Conservation (phyloP, 2,888 invertebrate genomes). For the Gordius sp. region DNA sequence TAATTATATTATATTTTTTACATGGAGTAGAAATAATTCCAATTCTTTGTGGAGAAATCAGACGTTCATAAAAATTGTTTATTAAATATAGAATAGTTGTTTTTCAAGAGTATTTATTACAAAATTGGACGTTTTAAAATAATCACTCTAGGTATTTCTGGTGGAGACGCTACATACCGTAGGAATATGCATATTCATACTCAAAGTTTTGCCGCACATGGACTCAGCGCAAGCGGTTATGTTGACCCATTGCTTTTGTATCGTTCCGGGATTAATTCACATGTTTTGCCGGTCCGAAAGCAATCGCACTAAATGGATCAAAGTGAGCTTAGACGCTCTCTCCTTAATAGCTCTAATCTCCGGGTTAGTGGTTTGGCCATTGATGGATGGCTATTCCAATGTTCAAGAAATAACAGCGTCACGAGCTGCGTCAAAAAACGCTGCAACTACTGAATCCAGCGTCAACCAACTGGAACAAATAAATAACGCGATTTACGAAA, state of each 20-base stretch:
- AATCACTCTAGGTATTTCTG: conserved; percentile 36
- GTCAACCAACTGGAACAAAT: too few species aligned
- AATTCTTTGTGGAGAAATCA: neutral
- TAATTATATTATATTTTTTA: too few species aligned
- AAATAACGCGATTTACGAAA: too few species aligned
- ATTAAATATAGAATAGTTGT: neutral
- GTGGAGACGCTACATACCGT: conserved; percentile 64
- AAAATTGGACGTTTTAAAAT: neutral
- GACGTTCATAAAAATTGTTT: neutral
- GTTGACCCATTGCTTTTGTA: conserved; percentile 76
- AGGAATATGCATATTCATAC: conserved; percentile 58
- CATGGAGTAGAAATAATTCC: too few species aligned
- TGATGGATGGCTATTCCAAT: conserved; percentile 28
- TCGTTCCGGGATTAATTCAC: conserved; percentile 47
- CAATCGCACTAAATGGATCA: conserved; percentile 19
- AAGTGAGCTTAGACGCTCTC: conserved; percentile 39
- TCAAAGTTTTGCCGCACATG: conserved; percentile 60
- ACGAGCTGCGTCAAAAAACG: neutral
- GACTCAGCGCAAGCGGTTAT: conserved; percentile 81
- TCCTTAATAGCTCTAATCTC: conserved; percentile 65
- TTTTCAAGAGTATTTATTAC: conserved; percentile 21
- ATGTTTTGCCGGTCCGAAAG: conserved; percentile 37
- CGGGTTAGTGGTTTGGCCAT: conserved; percentile 69
- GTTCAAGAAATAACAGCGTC: conserved; percentile 3
- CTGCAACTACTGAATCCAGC: too few species aligned